Evolutionary conservation across 2,888 invertebrate genomes (phyloP), one percentile per base, ranked within the genome.

Genomic region (Drosophila mercatorum): DNA sequence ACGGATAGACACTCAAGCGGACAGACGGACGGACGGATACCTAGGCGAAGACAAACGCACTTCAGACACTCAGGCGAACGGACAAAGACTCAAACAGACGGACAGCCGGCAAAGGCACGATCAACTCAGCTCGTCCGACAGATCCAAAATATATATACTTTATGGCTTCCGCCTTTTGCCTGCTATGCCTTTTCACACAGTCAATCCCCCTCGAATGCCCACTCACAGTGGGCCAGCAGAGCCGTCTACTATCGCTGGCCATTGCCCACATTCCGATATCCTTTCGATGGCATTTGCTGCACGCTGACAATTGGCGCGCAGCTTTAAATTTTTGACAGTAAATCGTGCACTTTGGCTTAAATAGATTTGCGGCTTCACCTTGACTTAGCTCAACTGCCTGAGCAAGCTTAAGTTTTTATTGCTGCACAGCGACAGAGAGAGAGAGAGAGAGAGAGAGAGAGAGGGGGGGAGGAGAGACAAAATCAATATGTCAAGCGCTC

Each of bases 401-500:
- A 40, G 77, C 66, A 41, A 61, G 74, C 70, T 78, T 78, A 46
- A 36, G 78, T 70, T 63, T 63, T 78, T 74, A 77, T 70, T 78
- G 78, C 74, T 53, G 63, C 51, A 51, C 41, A 52, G 28, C 59
- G 43, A 65, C 53, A 60, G 26, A 60, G 3, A 34, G 11, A 36
- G 46, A 63, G 36, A 8, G n/a, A 36, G 46, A 63, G 36, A 8
- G n/a, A 5, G 22, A 2, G 12, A 10, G 3, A 12, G 12, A 28
- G 44, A 47, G 3, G 26, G 31, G 6, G 14, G 26, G n/a, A 2
- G n/a, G 12, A 2, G 28, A 28, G 28, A 28, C 28, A 80, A 82
- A 84, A 84, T 84, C 83, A 82, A 85, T 84, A 84, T 72, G 85
- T 80, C 72, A 88, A 69, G 73, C 72, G 67, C 68, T 17, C 69